phyloP scores from a whole-genome alignment of 2,113 vertebrate species.

The Pantherophis guttatus region DNA sequence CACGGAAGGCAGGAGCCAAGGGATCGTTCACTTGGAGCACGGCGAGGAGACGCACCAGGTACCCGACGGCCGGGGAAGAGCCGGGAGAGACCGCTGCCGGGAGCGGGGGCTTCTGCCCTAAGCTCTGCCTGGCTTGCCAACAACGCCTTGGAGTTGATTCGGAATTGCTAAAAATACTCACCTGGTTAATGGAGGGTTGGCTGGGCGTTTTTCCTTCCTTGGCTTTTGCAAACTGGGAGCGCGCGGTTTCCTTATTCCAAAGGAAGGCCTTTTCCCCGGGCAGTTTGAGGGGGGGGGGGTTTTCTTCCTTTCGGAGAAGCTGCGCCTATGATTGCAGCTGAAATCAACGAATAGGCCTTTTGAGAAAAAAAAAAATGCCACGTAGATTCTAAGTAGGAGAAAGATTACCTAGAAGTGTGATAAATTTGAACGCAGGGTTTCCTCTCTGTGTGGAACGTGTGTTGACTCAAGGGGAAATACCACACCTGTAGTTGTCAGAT shows the following conservation, averaged over 20 bases:
- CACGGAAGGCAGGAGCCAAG: slow-evolving; percentile 89
- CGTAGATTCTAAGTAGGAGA: not conserved
- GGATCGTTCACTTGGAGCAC: slow-evolving; percentile 87
- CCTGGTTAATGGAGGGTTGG: not conserved
- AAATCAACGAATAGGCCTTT: not conserved
- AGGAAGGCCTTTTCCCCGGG: not conserved
- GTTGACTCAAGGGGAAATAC: not conserved
- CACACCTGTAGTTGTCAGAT: not conserved
- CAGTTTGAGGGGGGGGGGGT: not conserved
- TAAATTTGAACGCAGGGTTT: not conserved
- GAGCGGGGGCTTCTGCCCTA: not conserved
- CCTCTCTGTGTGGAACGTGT: not conserved
- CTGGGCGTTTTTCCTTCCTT: not conserved
- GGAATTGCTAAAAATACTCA: not conserved
- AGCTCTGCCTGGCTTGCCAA: not conserved
- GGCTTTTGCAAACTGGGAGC: not conserved
- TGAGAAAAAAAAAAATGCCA: not conserved
- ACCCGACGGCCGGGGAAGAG: slow-evolving; percentile 29
- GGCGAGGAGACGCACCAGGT: slow-evolving; percentile 83
- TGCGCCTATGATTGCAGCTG: not conserved
- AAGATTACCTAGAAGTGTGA: not conserved
- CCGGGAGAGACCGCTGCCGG: not conserved
- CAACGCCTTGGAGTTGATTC: not conserved
- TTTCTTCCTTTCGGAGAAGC: not conserved
- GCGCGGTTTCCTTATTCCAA: not conserved